Percentiles rank a stretch among this genome's conserved stretches.
Conservation (phyloP, 2,797 vertebrate genomes). For the Notolepis coatsorum region DNA sequence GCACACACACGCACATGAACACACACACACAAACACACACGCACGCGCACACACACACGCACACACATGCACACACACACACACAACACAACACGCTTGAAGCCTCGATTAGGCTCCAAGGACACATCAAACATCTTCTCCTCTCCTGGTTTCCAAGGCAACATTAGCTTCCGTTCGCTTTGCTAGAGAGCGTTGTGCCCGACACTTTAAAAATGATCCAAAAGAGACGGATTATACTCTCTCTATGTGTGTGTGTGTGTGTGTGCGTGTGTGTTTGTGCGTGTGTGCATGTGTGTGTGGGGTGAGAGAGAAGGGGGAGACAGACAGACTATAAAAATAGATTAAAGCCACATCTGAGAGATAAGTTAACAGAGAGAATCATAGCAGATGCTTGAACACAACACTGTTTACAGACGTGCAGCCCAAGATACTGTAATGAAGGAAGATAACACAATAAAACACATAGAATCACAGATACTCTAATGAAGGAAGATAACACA, state of each 20-base stretch:
- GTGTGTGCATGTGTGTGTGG: not conserved
- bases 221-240: constrained; percentile 49
- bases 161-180: constrained; percentile 68
- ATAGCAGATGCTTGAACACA: constrained; percentile 14
- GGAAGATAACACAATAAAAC: no score
- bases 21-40: constrained; percentile 9
- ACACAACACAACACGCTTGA: constrained; percentile 12
- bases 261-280: constrained; percentile 3
- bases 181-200: constrained; percentile 66
- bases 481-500: no score
- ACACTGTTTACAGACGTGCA: no score
- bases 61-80: constrained; percentile 4
- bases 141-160: constrained; percentile 75
- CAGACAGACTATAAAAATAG: constrained; percentile 43
- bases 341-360: constrained; percentile 37
- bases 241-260: constrained; percentile 21
- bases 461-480: no score
- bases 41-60: constrained; percentile 4
- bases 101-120: constrained; percentile 53
- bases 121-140: constrained; percentile 71
- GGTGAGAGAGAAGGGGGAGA: constrained; percentile 2
- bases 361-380: constrained; percentile 18
- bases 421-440: no score
- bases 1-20: not conserved
- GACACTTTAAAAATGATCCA: constrained; percentile 68